Conservation (phyloP, 2,888 invertebrate species). For the Aproaerema taeniolella region DNA sequence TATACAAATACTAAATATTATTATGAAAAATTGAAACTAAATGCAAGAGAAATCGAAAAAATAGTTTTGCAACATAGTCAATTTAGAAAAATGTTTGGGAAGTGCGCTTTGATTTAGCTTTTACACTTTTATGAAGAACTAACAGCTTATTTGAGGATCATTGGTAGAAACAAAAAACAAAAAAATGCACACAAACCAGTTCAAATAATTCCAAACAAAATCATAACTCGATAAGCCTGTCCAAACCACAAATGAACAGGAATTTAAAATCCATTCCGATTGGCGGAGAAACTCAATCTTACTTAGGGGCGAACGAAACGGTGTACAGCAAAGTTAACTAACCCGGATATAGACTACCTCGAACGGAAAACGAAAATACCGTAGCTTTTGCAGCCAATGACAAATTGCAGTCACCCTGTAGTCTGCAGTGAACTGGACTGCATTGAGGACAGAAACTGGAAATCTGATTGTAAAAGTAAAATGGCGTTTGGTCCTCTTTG, state of each 20-base stretch:
- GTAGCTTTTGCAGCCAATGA: constrained; percentile 25
- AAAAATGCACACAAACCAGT: too few relatives aligned
- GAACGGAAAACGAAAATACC: constrained; percentile 20
- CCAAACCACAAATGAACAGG: too few relatives aligned
- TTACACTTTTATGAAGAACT: too few relatives aligned
- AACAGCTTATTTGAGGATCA: too few relatives aligned
- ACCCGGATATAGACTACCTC: constrained; percentile 17
- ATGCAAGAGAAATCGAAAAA: too few relatives aligned
- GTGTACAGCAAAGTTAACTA: constrained; percentile 15
- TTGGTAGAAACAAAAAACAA: too few relatives aligned
- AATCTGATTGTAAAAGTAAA: constrained; percentile 1
- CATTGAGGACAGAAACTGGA: background rate
- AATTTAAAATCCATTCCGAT: constrained; percentile 1
- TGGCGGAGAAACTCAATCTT: constrained; percentile 1
- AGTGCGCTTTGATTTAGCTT: background rate
- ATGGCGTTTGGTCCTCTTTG: too few relatives aligned
- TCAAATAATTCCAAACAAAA: too few relatives aligned
- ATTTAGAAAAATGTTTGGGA: background rate
- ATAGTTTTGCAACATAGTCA: too few relatives aligned
- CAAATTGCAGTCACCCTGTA: constrained; percentile 25
- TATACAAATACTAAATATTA: too few relatives aligned
- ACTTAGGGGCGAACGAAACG: constrained; percentile 1
- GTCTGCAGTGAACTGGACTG: background rate
- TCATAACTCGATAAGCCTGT: too few relatives aligned
- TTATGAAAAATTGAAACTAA: too few relatives aligned